A percentile compares a stretch with the other conserved stretches of the same genome.
These are phyloP conservation scores for Acanthosepion pharaonis DNA, from an alignment of 2,888 invertebrate species.

Conservation along the genomic window DNA sequence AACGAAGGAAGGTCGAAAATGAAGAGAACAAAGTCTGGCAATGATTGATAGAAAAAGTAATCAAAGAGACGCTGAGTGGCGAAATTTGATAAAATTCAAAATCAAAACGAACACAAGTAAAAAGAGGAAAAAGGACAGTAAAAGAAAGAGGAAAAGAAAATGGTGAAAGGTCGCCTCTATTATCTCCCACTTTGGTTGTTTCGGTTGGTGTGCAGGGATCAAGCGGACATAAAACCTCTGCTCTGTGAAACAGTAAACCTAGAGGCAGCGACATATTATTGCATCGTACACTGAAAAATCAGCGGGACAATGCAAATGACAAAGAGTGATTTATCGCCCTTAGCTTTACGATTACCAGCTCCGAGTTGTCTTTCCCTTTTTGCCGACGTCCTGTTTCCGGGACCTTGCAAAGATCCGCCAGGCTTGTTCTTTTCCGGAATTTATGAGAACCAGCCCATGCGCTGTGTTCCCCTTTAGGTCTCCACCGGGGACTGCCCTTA, in stretches of 20 bases:
- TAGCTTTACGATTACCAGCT: background rate
- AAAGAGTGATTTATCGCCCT: background rate
- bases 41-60: no score
- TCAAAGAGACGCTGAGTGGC: no score
- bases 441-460: background rate
- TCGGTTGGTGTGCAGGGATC: background rate
- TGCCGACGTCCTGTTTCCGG: slow-evolving; percentile 4
- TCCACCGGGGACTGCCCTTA: background rate
- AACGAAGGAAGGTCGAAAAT: no score
- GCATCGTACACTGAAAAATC: background rate
- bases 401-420: background rate
- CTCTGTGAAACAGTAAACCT: background rate
- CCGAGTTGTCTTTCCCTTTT: slow-evolving; percentile 6
- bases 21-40: no score
- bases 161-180: background rate
- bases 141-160: background rate
- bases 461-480: background rate
- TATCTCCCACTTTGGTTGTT: background rate
- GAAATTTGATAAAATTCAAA: no score
- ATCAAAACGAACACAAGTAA: background rate
- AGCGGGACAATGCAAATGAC: background rate
- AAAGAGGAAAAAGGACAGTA: fast-evolving
- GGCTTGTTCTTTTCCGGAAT: slow-evolving; percentile 22
- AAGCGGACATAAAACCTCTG: background rate
- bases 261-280: background rate